These are phyloP conservation scores for Clarias platycephalus DNA, from an alignment of 2,797 vertebrate species.

Conservation along the genomic window DNA sequence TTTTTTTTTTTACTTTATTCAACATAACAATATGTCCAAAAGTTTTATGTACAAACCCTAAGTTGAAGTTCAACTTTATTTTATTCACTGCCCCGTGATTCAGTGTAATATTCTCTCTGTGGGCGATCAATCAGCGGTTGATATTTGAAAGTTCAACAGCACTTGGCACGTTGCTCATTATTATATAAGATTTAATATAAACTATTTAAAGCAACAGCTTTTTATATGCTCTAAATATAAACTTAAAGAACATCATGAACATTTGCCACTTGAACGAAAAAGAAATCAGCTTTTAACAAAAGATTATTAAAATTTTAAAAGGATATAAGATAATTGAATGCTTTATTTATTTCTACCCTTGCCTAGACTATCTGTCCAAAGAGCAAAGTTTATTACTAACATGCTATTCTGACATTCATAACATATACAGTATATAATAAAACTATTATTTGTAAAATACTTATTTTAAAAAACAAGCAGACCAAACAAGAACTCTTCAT, in stretches of 20 bases:
- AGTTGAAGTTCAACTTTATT: too few species aligned
- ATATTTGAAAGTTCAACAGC: constrained; percentile 6
- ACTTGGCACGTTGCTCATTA: too few species aligned
- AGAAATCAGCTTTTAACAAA: too few species aligned
- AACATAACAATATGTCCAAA: not conserved
- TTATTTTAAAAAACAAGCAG: too few species aligned
- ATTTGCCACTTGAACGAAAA: not conserved
- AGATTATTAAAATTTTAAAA: too few species aligned
- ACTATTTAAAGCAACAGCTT: not conserved
- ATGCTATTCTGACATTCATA: not conserved
- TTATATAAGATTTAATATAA: not conserved
- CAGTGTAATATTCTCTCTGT: not conserved
- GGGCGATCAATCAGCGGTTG: not conserved
- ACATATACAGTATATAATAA: too few species aligned
- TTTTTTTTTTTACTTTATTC: not conserved
- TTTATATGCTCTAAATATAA: not conserved
- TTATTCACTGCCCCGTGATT: not conserved
- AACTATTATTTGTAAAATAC: too few species aligned
- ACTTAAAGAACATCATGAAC: not conserved
- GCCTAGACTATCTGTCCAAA: not conserved
- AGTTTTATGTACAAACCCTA: not conserved
- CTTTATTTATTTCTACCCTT: not conserved
- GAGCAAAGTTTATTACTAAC: not conserved
- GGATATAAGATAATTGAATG: not conserved
- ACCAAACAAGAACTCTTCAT: too few species aligned